Evolutionary conservation across 2,888 invertebrate genomes (phyloP).

Genomic region (Linyphia triangularis): DNA sequence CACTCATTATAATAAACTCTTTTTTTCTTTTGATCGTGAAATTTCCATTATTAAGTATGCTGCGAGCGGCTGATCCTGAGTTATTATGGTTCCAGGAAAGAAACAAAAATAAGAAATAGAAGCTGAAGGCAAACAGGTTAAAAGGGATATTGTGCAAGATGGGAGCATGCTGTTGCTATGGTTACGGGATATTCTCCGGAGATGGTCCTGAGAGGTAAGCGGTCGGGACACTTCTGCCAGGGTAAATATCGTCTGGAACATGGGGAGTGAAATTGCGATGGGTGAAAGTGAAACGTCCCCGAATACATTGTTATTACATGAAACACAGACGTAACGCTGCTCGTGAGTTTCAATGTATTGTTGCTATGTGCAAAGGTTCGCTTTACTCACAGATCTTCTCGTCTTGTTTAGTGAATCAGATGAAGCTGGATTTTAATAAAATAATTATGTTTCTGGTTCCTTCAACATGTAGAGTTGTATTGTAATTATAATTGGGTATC

Average conservation of each 20-base stretch:
- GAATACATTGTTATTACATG: slow-evolving; percentile 18
- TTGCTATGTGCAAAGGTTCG: not conserved
- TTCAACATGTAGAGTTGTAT: too few relatives aligned
- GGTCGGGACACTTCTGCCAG: not conserved
- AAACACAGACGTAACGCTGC: not conserved
- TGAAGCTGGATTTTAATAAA: too few relatives aligned
- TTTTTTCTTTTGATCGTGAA: not conserved
- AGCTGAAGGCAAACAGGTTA: slow-evolving; percentile 65
- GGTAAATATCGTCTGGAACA: slow-evolving; percentile 35
- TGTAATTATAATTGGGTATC: too few relatives aligned
- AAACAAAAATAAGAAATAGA: slow-evolving; percentile 36
- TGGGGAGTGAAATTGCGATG: not conserved
- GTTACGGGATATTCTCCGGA: slow-evolving; percentile 37
- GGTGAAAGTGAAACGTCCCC: not conserved
- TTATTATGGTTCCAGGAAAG: slow-evolving; percentile 47
- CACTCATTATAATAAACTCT: slow-evolving; percentile 42
- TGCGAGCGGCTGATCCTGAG: not conserved
- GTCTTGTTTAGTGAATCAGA: not conserved
- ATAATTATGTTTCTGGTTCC: too few relatives aligned
- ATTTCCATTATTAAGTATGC: slow-evolving; percentile 27
- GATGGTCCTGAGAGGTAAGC: slow-evolving; percentile 21
- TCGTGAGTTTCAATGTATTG: not conserved
- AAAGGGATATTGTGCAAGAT: slow-evolving; percentile 56
- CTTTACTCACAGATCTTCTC: too few relatives aligned
- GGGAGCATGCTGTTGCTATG: slow-evolving; percentile 59